A percentile compares a stretch with the other conserved stretches of the same genome.
Evolutionary conservation across 2,797 vertebrate genomes (phyloP).

Genomic region (Halcyon chelicuti): DNA sequence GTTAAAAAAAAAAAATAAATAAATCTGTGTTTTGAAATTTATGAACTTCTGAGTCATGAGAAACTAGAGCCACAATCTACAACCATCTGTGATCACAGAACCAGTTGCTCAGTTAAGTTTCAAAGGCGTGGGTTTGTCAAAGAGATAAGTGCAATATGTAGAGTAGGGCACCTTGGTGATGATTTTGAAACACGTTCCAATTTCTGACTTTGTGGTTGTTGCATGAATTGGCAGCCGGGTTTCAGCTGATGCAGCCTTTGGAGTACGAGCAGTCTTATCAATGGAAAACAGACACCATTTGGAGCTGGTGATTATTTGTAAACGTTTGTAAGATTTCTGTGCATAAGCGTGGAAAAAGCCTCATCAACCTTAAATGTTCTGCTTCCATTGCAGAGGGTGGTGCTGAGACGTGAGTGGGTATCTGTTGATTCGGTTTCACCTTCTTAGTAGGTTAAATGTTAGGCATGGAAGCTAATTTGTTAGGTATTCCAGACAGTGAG

Average conservation of each 20-base stretch:
- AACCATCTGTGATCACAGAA: constrained; percentile 48
- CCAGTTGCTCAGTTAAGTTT: constrained; percentile 50
- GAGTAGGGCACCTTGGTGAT: constrained; percentile 31
- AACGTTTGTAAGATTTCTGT: background rate
- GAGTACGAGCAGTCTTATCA: background rate
- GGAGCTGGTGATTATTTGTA: constrained; percentile 25
- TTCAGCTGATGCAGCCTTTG: background rate
- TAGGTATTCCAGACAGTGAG: background rate
- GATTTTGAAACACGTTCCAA: background rate
- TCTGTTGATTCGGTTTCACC: background rate
- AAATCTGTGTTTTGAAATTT: background rate
- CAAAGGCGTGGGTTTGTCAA: constrained; percentile 31
- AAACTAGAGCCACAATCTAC: background rate
- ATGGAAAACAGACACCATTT: background rate
- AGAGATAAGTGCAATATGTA: background rate
- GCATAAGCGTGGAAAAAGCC: background rate
- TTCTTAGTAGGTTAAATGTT: background rate
- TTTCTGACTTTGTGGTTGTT: constrained; percentile 17
- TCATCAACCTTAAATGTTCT: background rate
- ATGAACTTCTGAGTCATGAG: background rate
- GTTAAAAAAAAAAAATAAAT: background rate
- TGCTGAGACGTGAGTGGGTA: background rate
- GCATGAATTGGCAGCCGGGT: constrained; percentile 3
- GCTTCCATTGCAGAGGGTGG: background rate
- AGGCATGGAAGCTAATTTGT: background rate